Evolutionary conservation across 1,140 invertebrate genomes (phyloP).

Genomic region (Helicoverpa zea): DNA sequence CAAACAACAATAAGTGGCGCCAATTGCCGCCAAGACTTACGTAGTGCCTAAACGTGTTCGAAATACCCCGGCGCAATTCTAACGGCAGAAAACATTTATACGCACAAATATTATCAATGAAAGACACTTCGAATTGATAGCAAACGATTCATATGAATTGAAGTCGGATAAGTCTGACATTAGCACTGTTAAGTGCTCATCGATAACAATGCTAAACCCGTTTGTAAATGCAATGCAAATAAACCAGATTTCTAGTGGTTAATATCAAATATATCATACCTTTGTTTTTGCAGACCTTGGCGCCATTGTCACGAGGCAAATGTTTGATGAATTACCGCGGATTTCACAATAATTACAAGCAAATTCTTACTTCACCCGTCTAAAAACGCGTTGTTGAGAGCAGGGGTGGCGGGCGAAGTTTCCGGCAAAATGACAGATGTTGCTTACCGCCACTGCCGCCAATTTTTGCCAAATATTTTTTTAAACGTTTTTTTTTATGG

Average conservation of each 20-base stretch:
- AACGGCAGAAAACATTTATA: neutral
- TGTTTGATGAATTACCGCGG: constrained; percentile 60
- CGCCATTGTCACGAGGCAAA: constrained; percentile 71
- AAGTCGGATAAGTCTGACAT: constrained; percentile 23
- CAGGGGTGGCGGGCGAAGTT: constrained; percentile 72
- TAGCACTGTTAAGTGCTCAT: constrained; percentile 26
- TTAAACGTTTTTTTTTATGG: constrained; percentile 23
- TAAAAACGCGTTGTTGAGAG: constrained; percentile 68
- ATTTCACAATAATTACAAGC: constrained; percentile 61
- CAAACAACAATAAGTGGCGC: constrained; percentile 25
- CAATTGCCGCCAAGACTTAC: constrained; percentile 17
- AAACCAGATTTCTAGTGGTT: neutral
- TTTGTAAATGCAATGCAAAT: constrained; percentile 48
- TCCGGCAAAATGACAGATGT: constrained; percentile 65
- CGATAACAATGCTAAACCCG: constrained; percentile 67
- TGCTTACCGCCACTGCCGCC: constrained; percentile 41
- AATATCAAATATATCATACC: constrained; percentile 62
- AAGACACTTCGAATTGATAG: neutral
- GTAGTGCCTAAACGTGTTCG: constrained; percentile 6
- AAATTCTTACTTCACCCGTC: constrained; percentile 63
- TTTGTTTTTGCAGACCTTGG: constrained; percentile 76
- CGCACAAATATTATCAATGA: neutral
- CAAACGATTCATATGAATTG: constrained; percentile 16
- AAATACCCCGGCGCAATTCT: neutral
- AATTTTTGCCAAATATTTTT: constrained; percentile 52